Conservation (phyloP, 2,888 invertebrate genomes). For the Polymixis flavicincta region DNA sequence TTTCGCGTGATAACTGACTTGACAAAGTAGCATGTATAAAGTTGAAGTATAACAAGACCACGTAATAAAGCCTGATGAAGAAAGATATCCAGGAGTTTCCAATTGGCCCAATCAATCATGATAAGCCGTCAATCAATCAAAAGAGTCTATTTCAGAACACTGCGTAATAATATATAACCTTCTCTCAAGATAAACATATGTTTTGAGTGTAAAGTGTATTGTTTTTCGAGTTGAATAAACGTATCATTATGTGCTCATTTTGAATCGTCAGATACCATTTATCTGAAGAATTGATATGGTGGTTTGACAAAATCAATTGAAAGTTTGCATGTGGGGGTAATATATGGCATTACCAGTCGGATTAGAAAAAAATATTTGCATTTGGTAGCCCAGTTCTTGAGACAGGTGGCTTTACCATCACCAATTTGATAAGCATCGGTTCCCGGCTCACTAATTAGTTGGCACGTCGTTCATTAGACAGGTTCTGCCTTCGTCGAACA, state of each 20-base stretch:
- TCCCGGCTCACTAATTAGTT: neutral
- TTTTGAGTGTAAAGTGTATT: neutral
- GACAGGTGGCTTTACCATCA: too few relatives aligned
- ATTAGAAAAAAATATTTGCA: too few relatives aligned
- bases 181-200: neutral
- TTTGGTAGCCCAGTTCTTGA: too few relatives aligned
- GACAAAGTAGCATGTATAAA: neutral
- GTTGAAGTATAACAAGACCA: neutral
- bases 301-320: too few relatives aligned
- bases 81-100: constrained; percentile 12
- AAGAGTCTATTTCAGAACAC: neutral
- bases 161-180: constrained; percentile 9
- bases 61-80: constrained; percentile 1
- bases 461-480: neutral
- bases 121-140: constrained; percentile 27
- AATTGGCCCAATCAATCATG: constrained; percentile 17
- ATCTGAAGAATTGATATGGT: neutral
- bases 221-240: neutral
- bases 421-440: neutral
- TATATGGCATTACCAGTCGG: too few relatives aligned
- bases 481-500: neutral
- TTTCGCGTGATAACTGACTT: too few relatives aligned
- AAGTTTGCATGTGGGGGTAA: too few relatives aligned
- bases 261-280: neutral
- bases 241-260: neutral